Evolutionary conservation across 2,888 invertebrate genomes (phyloP), one percentile per base, ranked within the genome.

Genomic region (Blera fallax): DNA sequence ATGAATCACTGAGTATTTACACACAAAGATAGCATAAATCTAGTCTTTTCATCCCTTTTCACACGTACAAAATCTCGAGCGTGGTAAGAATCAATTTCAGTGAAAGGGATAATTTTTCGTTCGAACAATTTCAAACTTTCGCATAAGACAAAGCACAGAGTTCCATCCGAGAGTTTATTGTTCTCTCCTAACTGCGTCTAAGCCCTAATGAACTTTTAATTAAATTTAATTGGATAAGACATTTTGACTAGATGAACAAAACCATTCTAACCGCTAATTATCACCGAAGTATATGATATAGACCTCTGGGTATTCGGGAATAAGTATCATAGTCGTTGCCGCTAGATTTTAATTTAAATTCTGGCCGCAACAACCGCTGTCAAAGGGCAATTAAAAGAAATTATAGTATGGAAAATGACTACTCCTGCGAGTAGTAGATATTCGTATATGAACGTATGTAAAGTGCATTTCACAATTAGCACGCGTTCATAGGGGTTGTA

Each of bases 301-400:
- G 40, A 34, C 64, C 40, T 73, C 54, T 56, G 65, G 16, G 32
- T 40, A 76, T 70, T 69, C 24, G 34, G 64, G 64, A 56, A 70
- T 52, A 54, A 40, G 43, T 62, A 69, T 60, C 37, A 43, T 65
- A 79, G 73, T 69, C 73, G 54, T 62, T 54, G 69, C 50, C 69
- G 58, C 69, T 69, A 70, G 69, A 70, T 70, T 80, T 74, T 60
- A 80, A 80, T 70, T 76, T 74, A 37, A 84, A 80, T 70, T 83
- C 80, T 70, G 69, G 69, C 69, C 37, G 37, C 73, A 70, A 64
- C 62, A 74, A 65, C 43, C 34, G 65, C 73, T 80, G 84, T 80
- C 84, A 83, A 83, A 83, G 84, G 74, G 74, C 70, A 84, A 80
- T 80, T 74, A 74, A 83, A 83, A 79, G 67, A 80, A 84, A 80